phyloP scores from a whole-genome alignment of 2,797 vertebrate species.

The Vireo griseus region DNA sequence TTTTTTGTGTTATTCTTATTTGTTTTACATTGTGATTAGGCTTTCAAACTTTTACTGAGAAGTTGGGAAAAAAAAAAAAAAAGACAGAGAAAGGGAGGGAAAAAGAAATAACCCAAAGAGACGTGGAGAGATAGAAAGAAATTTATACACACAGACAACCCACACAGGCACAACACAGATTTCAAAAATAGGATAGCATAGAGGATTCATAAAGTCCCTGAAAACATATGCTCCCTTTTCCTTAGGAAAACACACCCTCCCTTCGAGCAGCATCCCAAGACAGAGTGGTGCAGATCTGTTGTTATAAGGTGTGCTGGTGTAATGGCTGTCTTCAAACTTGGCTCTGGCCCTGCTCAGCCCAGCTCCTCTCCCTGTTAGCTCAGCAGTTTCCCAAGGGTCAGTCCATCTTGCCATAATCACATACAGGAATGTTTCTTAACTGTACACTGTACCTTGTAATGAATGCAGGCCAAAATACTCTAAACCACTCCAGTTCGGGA shows the following conservation, averaged over 20 bases:
- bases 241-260: constrained; percentile 59
- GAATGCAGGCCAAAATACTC: constrained; percentile 92
- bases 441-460: constrained; percentile 89
- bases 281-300: constrained; percentile 61
- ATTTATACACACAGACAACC: neutral
- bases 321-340: constrained; percentile 72
- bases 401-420: constrained; percentile 95
- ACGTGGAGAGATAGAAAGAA: neutral
- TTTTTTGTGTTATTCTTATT: constrained; percentile 1
- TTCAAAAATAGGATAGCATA: constrained; percentile 45
- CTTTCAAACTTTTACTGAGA: neutral
- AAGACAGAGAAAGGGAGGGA: neutral
- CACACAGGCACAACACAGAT: neutral
- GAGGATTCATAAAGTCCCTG: constrained; percentile 27
- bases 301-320: constrained; percentile 78
- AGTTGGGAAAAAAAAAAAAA: neutral
- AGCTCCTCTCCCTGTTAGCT: constrained; percentile 83
- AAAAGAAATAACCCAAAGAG: neutral
- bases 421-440: constrained; percentile 83
- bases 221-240: constrained; percentile 59
- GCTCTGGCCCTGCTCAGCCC: constrained; percentile 64
- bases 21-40: constrained; percentile 8
- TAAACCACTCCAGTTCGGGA: constrained; percentile 72
- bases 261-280: constrained; percentile 70
- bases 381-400: constrained; percentile 93